Base-by-base conservation (phyloP, 2,113 vertebrate genomes). In the Chroicocephalus ridibundus region DNA sequence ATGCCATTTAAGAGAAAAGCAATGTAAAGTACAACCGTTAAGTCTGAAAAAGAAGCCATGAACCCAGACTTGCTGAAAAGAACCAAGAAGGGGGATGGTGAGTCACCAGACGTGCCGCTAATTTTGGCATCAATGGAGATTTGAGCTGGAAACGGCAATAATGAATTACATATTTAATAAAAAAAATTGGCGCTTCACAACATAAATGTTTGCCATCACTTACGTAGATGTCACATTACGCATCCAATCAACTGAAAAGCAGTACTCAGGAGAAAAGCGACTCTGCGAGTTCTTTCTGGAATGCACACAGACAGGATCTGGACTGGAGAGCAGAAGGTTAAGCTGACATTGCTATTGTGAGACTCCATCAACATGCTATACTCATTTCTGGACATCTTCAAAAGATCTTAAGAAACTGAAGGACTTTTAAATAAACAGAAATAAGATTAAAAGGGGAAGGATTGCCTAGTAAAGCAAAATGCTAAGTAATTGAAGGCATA, bases 81-180 rank as follows among this genome's bases (percentile, higher is more conserved):
- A 66, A 46, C 8, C 13, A 32, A 44, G 66, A 61, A 69, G 8
- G 47, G 9, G 54, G 40, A 51, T 9, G 42, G 40, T 22, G 60
- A 68, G 27, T 62, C 14, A n/a, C 12, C 1, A 2, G 14, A 25
- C 13, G 14, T 5, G 12, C 17, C 0, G 0, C 18, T 75, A 16
- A 38, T 75, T 84, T 70, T 58, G 80, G 15, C 5, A 47, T 54
- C 49, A 42, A 13, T 1, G 10, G 74, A 80, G 60, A 82, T 38
- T 8, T 44, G 49, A 57, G 44, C 57, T 88, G 69, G 65, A 89
- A 91, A 75, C 4, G 3, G 17, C 52, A 32, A 29, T 32, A 60
- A 82, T 21, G 3, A 58, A 60, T 89, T 40, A 7, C 18, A 3
- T 2, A 27, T 62, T 93, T 85, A 66, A 25, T 54, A 7, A 64